Percentiles rank a stretch among this genome's conserved stretches.
Evolutionary conservation across 2,113 vertebrate genomes (phyloP).

Genomic region (Arothron firmamentum): DNA sequence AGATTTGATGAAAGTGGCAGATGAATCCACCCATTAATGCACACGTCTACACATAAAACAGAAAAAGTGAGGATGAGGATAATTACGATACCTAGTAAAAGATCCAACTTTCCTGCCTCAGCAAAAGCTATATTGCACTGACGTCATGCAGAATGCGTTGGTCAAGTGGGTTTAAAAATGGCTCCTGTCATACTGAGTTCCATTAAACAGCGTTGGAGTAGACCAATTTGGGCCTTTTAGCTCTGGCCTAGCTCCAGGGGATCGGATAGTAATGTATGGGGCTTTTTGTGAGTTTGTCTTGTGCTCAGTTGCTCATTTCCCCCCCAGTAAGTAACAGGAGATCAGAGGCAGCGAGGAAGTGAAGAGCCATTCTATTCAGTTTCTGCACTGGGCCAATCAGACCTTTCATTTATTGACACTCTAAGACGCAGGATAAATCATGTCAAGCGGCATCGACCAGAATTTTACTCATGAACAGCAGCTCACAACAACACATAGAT

Average conservation of each 20-base stretch:
- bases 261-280: conserved; percentile 57
- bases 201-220: conserved; percentile 53
- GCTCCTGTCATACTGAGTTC: conserved; percentile 53
- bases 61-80: conserved; percentile 34
- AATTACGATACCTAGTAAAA: conserved; percentile 55
- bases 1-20: conserved; percentile 46
- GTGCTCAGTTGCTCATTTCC: conserved; percentile 55
- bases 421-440: conserved; percentile 74
- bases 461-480: conserved; percentile 70
- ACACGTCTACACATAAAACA: conserved; percentile 49
- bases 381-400: conserved; percentile 67
- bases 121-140: conserved; percentile 50
- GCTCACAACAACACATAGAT: conserved; percentile 77
- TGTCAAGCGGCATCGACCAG: conserved; percentile 68
- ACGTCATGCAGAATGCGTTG: conserved; percentile 45
- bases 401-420: conserved; percentile 72
- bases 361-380: conserved; percentile 58
- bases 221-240: conserved; percentile 62
- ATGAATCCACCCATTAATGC: conserved; percentile 47
- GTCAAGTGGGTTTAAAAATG: conserved; percentile 63
- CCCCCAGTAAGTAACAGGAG: conserved; percentile 49
- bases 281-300: conserved; percentile 56
- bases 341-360: conserved; percentile 60
- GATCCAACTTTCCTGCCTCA: conserved; percentile 55
- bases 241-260: conserved; percentile 60